Conservation (phyloP, 2,888 invertebrate genomes). For the Metacarcinus magister region DNA sequence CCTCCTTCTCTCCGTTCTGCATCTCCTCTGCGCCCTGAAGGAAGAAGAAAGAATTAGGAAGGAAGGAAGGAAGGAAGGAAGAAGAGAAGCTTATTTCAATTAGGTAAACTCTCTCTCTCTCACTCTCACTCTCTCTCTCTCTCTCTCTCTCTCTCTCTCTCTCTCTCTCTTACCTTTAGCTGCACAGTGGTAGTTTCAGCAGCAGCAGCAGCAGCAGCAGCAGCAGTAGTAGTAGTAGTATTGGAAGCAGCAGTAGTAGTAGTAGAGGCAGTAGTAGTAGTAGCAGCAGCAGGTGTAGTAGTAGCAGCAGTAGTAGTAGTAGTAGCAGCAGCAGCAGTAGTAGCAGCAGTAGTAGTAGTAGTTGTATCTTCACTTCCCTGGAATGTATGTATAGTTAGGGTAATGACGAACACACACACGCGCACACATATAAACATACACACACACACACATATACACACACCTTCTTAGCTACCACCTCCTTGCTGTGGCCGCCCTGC, state of each 20-base stretch:
- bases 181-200: slow-evolving; percentile 73
- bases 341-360: not conserved
- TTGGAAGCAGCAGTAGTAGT: not conserved
- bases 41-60: not conserved
- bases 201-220: not conserved
- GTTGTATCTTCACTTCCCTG: not conserved
- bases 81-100: not conserved
- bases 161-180: not conserved
- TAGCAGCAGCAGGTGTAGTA: not conserved
- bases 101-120: not conserved
- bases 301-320: not conserved
- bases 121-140: not conserved
- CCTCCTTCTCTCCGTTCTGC: slow-evolving; percentile 40
- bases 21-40: not conserved
- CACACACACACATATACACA: too few species aligned
- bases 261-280: not conserved
- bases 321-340: not conserved
- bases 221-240: not conserved
- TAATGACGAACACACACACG: too few species aligned
- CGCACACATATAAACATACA: too few species aligned
- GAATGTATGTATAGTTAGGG: not conserved
- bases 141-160: slow-evolving; percentile 36
- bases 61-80: not conserved
- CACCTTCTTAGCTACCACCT: not conserved
- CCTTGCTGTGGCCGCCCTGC: not conserved